A percentile compares a stretch with the other conserved stretches of the same genome.
Evolutionary conservation across 2,113 vertebrate species (phyloP).

Genomic region (Hippocampus mohnikei): DNA sequence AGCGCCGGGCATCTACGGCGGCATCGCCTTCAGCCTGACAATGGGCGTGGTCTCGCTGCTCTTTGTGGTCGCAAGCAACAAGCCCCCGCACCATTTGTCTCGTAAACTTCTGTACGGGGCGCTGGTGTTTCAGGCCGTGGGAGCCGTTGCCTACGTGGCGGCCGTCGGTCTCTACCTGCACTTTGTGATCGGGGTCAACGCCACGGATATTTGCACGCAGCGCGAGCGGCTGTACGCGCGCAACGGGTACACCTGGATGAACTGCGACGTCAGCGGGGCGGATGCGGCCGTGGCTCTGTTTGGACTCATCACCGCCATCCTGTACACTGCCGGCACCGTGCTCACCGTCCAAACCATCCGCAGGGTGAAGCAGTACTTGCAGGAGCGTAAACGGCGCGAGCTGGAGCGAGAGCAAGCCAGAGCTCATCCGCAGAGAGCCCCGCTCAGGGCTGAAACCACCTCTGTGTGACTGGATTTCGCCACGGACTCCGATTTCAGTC

Average conservation of each 20-base stretch:
- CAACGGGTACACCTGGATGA: slow-evolving; percentile 83
- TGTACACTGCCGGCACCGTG: slow-evolving; percentile 66
- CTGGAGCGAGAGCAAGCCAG: slow-evolving; percentile 8
- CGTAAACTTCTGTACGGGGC: slow-evolving; percentile 66
- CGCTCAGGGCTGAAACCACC: slow-evolving; percentile 38
- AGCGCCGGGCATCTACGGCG: slow-evolving; percentile 80
- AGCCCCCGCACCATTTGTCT: slow-evolving; percentile 72
- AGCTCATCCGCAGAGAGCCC: slow-evolving; percentile 10
- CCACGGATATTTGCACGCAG: slow-evolving; percentile 74
- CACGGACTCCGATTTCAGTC: background rate
- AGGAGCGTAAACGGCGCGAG: slow-evolving; percentile 39
- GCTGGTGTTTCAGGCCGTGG: slow-evolving; percentile 74
- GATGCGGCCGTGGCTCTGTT: slow-evolving; percentile 79
- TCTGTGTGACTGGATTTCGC: slow-evolving; percentile 23
- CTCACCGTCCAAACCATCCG: slow-evolving; percentile 67
- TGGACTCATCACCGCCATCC: slow-evolving; percentile 68
- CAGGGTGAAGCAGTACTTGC: slow-evolving; percentile 45
- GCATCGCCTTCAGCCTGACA: slow-evolving; percentile 75
- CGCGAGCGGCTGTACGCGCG: slow-evolving; percentile 76
- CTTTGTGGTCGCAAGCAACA: slow-evolving; percentile 76
- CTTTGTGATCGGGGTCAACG: slow-evolving; percentile 77
- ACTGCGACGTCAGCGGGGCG: slow-evolving; percentile 75
- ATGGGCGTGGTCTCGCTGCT: slow-evolving; percentile 72
- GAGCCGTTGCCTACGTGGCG: slow-evolving; percentile 60
- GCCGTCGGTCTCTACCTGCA: slow-evolving; percentile 83